These are phyloP conservation scores for Pammene aurita DNA, from an alignment of 2,888 invertebrate species.

Conservation along the genomic window DNA sequence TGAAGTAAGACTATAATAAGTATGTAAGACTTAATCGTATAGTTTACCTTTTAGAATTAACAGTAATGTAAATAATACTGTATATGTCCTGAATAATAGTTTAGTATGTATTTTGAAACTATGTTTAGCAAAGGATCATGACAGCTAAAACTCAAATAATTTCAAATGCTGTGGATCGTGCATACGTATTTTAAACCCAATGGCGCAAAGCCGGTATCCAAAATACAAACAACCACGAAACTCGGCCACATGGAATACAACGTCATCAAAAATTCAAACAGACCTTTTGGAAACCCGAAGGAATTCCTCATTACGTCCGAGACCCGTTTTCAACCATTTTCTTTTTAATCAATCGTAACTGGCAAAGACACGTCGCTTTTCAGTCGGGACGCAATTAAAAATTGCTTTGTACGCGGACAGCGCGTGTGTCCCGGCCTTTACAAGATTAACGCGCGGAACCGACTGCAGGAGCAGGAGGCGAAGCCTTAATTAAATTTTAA, in stretches of 20 bases:
- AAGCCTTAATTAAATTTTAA: constrained; percentile 74
- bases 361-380: constrained; percentile 70
- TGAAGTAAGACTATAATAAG: no score
- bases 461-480: constrained; percentile 51
- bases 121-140: no score
- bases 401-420: constrained; percentile 68
- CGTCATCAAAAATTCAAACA: constrained; percentile 42
- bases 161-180: no score
- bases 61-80: no score
- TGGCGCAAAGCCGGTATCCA: not conserved
- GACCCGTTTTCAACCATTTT: constrained; percentile 52
- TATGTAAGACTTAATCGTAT: no score
- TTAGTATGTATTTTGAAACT: no score
- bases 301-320: constrained; percentile 44
- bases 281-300: constrained; percentile 46
- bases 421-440: constrained; percentile 66
- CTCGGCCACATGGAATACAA: constrained; percentile 31
- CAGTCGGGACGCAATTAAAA: constrained; percentile 72
- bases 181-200: not conserved
- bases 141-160: no score
- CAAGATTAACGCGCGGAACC: constrained; percentile 70
- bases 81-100: no score
- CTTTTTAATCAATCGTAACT: constrained; percentile 70
- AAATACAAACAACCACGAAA: constrained; percentile 14
- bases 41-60: no score